phyloP scores from a whole-genome alignment of 1,140 invertebrate species.

The Linepithema humile region DNA sequence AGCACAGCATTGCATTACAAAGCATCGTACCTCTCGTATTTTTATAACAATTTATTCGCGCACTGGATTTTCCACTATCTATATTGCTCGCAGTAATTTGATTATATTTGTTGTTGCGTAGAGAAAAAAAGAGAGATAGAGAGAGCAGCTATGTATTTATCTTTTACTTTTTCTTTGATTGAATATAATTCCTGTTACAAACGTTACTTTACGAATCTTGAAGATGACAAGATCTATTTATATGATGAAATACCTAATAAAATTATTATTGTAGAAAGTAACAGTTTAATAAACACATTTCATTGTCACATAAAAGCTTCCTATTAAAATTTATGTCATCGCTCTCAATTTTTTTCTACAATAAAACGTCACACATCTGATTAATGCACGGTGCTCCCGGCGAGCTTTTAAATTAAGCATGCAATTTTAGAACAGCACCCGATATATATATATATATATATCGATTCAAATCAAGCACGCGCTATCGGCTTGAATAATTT shows the following conservation, averaged over 20 bases:
- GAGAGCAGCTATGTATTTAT: background rate
- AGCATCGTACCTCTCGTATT: slow-evolving; percentile 2
- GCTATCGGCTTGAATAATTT: background rate
- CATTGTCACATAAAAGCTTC: background rate
- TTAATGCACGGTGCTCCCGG: background rate
- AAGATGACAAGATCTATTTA: background rate
- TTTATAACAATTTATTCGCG: background rate
- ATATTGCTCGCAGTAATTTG: background rate
- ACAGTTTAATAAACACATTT: background rate
- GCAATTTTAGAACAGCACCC: background rate
- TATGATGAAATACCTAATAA: background rate
- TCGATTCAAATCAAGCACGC: background rate
- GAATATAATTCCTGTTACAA: too few species aligned
- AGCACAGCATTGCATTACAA: background rate
- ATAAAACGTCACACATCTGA: background rate
- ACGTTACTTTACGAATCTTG: background rate
- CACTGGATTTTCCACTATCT: background rate
- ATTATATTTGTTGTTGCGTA: background rate
- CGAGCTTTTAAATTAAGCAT: background rate
- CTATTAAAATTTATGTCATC: background rate
- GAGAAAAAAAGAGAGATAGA: too few species aligned
- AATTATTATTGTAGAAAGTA: background rate
- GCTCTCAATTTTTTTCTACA: background rate
- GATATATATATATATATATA: too few species aligned
- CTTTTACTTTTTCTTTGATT: too few species aligned